Base-by-base conservation (phyloP, 2,888 invertebrate species). In the Abscondita cerata region DNA sequence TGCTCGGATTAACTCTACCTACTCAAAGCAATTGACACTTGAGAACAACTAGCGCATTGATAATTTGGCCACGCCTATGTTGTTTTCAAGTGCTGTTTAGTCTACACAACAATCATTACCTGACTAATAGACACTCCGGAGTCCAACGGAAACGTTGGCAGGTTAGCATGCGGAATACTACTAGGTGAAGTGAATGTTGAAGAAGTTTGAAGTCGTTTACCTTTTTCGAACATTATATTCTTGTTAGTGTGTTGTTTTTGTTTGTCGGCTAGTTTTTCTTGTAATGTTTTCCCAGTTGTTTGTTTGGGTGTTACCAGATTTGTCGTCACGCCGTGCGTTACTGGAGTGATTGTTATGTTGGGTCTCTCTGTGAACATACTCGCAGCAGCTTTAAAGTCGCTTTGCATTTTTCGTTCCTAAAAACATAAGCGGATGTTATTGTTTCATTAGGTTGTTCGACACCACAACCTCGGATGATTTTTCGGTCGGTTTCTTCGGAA, bases 231-330 rank as follows among this genome's bases (percentile, higher is more conserved):
- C 34, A 56, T 58, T 15, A 64, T 50, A 51, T 61, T 67, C 52
- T 69, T 67, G 6, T 66, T 67, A 18, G 47, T 60, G 31, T 75
- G 76, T 61, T 80, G 80, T 72, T 89, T 88, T 65, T 88, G 86
- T 60, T 85, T 82, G 66, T 89, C 89, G 0, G 88, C 89, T 56
- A 89, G 76, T 75, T 88, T 89, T 73, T 89, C 88, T 72, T 89
- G 89, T 58, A 89, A 75, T 0, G 89, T 89, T 79, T 89, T 89
- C 0, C 85, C 85, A 2, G 69, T 33, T 20, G 66, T 38, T 15
- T 67, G 63, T 50, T 69, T 63, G n/a, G 69, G 65, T 6, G 65
- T 56, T 19, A 40, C 20, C 19, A 38, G 52, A 8, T 79, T 80
- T 12, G 78, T 79, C 54, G 80, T 83, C 0, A 84, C 83, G 64